phyloP scores from a whole-genome alignment of 2,113 vertebrate species.

The Sceloporus tristichus region DNA sequence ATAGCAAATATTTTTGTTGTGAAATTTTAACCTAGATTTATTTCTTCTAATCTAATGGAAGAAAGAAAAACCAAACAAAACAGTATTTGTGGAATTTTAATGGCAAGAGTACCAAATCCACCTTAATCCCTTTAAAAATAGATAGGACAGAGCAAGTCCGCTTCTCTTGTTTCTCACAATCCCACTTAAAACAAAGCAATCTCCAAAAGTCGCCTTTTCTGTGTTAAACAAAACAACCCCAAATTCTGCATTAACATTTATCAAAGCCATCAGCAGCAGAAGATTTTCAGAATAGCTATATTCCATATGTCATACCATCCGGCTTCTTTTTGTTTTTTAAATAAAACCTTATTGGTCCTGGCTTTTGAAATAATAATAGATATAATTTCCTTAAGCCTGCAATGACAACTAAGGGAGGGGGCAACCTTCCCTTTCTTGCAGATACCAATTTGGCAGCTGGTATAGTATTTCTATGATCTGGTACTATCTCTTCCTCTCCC shows the following conservation, averaged over 20 bases:
- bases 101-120: conserved; percentile 61
- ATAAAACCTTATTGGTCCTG: conserved; percentile 52
- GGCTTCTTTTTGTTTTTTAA: conserved; percentile 26
- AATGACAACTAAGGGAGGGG: conserved; percentile 61
- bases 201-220: conserved; percentile 49
- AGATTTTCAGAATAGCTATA: conserved; percentile 51
- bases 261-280: conserved; percentile 68
- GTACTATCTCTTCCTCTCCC: conserved; percentile 64
- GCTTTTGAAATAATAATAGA: conserved; percentile 66
- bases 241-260: conserved; percentile 61
- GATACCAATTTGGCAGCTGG: conserved; percentile 78
- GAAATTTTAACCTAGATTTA: conserved; percentile 59
- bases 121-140: conserved; percentile 66
- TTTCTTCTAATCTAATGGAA: conserved; percentile 57
- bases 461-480: conserved; percentile 77
- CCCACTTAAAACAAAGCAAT: conserved; percentile 22
- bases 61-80: conserved; percentile 41
- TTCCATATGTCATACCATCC: conserved; percentile 60
- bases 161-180: conserved; percentile 19
- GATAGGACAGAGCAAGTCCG: conserved; percentile 48
- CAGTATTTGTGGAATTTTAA: conserved; percentile 56
- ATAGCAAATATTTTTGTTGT: conserved; percentile 27
- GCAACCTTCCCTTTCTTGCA: conserved; percentile 72
- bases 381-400: conserved; percentile 68
- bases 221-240: conserved; percentile 40